These are phyloP conservation scores for Abscondita cerata DNA, from an alignment of 2,888 invertebrate genomes.

Conservation along the genomic window DNA sequence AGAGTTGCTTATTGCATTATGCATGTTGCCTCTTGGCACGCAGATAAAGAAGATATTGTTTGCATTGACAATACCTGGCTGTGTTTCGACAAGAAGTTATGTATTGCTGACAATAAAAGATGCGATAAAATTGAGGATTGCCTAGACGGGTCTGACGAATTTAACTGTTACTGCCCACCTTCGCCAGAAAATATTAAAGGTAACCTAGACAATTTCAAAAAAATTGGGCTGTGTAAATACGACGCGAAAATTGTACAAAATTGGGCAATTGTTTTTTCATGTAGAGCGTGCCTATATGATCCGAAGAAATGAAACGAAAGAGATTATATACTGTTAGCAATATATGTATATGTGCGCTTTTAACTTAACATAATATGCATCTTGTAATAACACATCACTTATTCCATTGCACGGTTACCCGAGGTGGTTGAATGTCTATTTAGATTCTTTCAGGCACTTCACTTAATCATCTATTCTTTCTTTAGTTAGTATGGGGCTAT, in stretches of 20 bases:
- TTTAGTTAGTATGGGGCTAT: neutral
- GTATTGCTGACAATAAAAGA: conserved; percentile 59
- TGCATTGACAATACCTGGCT: conserved; percentile 63
- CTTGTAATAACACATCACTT: neutral
- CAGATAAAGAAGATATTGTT: conserved; percentile 45
- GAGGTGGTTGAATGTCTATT: neutral
- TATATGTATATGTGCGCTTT: no score
- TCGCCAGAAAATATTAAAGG: conserved; percentile 28
- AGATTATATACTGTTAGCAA: no score
- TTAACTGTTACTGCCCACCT: conserved; percentile 2
- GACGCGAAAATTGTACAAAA: neutral
- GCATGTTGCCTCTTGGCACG: conserved; percentile 36
- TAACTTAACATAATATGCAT: no score
- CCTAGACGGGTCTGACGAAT: conserved; percentile 22
- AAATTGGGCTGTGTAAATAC: no score
- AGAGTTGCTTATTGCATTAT: no score
- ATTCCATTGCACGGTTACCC: neutral
- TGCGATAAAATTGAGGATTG: conserved; percentile 66
- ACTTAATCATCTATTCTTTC: no score
- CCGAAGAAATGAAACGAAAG: no score
- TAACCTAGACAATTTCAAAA: conserved; percentile 28
- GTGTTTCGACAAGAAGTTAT: conserved; percentile 62
- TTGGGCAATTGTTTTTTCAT: no score
- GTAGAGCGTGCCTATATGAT: no score
- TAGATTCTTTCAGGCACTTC: no score